Base-by-base conservation (phyloP, 2,113 vertebrate genomes). In the Litocranius walleri region DNA sequence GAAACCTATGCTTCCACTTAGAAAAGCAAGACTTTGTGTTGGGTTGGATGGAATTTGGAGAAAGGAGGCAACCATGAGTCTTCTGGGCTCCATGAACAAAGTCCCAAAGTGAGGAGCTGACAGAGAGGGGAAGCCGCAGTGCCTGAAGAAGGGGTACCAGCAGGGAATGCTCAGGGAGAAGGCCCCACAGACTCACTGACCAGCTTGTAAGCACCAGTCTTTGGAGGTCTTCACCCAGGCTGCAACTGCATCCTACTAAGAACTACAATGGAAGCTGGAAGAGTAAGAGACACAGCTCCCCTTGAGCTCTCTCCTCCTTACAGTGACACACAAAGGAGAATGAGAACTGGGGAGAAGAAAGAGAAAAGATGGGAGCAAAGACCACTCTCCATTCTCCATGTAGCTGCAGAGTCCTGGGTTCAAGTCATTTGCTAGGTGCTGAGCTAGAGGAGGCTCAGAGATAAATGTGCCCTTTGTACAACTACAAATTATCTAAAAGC, bases 241-340 rank as follows among this genome's bases (percentile, higher is more conserved):
- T 23, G 7, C 10, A 56, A 6, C 36, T 52, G 1, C 12, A 11
- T 29, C 52, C 67, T 45, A 19, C 7, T n/a, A 23, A 84, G 40
- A n/a, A 33, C n/a, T 62, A 54, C 25, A 17, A 1, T 0, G 2
- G 33, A 62, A 77, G 14, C 17, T 29, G 0, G 6, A 9, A 48
- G 10, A 43, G 16, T 30, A 43, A 64, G 19, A 29, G 21, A 14
- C 11, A 29, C 6, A 7, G 30, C 9, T 50, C 19, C 3, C 17
- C 15, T 45, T 12, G 14, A 54, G 13, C 6, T 25, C 5, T 90
- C 3, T 78, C 16, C 48, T 81, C 0, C 62, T 14, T 45, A 17
- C 6, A 64, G 16, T 5, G 19, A 87, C 29, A 8, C 10, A 14
- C 2, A 45, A 1, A 43, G 43, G 16, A 45, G 48, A 56, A 50